Evolutionary conservation across 2,113 vertebrate species (phyloP).

Genomic region (Tamias sibiricus): DNA sequence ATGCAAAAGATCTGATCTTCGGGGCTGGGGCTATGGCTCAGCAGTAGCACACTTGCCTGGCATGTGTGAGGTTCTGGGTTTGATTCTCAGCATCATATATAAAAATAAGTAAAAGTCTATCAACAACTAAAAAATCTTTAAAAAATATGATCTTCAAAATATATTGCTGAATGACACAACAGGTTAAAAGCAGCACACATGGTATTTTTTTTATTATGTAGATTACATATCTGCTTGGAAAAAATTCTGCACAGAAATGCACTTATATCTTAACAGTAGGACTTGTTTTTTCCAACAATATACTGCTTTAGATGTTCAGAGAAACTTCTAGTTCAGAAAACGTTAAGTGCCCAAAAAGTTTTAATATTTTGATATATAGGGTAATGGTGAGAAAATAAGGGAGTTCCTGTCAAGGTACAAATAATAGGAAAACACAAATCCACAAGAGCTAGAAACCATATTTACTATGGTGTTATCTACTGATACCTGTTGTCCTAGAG

Average conservation of each 20-base stretch:
- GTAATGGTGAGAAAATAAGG: conserved; percentile 21
- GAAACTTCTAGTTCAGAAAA: conserved; percentile 46
- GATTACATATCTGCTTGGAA: background rate
- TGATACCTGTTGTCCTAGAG: background rate
- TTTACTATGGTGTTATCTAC: background rate
- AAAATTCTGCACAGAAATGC: conserved; percentile 34
- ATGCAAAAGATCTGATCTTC: background rate
- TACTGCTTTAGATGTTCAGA: conserved; percentile 17
- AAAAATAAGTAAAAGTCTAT: no score
- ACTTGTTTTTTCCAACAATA: conserved; percentile 32
- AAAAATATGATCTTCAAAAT: conserved; percentile 35
- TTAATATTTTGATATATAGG: conserved; percentile 29
- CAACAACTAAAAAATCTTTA: no score
- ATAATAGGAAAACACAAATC: conserved; percentile 27
- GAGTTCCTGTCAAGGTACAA: conserved; percentile 29
- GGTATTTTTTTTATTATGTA: conserved; percentile 21
- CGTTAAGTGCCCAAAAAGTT: background rate
- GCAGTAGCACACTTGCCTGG: no score
- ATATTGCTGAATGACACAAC: conserved; percentile 42
- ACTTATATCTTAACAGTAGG: conserved; percentile 7
- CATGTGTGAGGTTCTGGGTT: no score
- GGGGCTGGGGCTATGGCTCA: no score
- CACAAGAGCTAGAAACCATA: background rate
- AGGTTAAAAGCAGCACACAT: background rate
- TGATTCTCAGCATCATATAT: no score